Evolutionary conservation across 1,140 invertebrate genomes (phyloP), one percentile per base, ranked within the genome.

Genomic region (Drosophila santomea): DNA sequence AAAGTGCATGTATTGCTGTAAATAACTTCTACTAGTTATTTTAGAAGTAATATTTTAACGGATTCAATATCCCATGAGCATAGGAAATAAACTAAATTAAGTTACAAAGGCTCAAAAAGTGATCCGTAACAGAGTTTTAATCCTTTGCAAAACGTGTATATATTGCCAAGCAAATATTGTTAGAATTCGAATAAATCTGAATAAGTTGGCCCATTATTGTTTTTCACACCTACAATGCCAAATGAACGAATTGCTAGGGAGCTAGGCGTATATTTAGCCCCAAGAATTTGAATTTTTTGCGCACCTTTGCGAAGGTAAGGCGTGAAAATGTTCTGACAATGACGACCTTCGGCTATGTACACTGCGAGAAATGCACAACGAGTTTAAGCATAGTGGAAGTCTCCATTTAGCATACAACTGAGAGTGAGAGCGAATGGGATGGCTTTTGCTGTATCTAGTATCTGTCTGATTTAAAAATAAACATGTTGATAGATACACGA

Each of bases 401-500:
- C 54, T 64, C 32, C 62, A 63, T 25, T 45, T 55, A 25, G 51
- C 38, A 63, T 54, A 43, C 35, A 41, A 36, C 54, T 12, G 8
- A 11, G 15, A 43, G 52, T 14, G 20, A 15, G 25, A 23, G 25
- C 44, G 12, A 66, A 15, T 12, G 64, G 20, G 51, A 71, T 10
- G 44, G 64, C 39, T 12, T 58, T 44, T 72, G 38, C 58, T 72
- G 66, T 71, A 57, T 72, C 66, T 50, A 58, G 60, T 75, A 45
- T 63, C 59, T 64, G 38, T 64, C 51, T 12, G 71, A 11, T 50
- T 58, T 72, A 72, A 71, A 72, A 72, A 72, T 72, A 72, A 72
- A 72, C 68, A 66, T 71, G 67, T 71, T 71, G 64, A 71, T 71
- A 58, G 67, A 69, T 71, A 71, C 67, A 71, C 44, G 44, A 72